Conservation (phyloP, 2,113 vertebrate species). For the Cephalopterus ornatus region DNA sequence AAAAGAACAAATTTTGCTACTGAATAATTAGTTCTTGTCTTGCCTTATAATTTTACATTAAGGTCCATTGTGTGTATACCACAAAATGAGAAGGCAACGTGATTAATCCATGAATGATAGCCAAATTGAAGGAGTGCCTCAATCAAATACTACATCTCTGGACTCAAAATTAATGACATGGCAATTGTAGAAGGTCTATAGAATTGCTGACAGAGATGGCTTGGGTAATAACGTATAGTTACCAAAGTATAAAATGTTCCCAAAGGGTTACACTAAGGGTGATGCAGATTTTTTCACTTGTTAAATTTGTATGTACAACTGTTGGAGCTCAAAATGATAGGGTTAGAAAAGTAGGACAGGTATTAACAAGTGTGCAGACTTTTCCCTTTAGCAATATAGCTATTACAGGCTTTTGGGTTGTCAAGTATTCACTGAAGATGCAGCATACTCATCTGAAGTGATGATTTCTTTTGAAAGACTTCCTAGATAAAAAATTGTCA, state of each 20-base stretch:
- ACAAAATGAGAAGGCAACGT: not conserved
- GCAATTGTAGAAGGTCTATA: not conserved
- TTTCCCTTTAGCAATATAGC: not conserved
- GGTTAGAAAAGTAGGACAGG: not conserved
- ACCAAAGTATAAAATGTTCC: not conserved
- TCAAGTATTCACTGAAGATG: not conserved
- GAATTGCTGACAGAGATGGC: not conserved
- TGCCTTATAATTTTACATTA: conserved; percentile 17
- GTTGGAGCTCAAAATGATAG: conserved; percentile 2
- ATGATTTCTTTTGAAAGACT: not conserved
- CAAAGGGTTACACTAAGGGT: not conserved
- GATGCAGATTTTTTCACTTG: not conserved
- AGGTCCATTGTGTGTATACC: not conserved
- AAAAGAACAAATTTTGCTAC: conserved; percentile 5
- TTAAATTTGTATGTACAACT: not conserved
- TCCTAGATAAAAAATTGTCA: not conserved
- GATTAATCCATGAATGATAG: conserved; percentile 4
- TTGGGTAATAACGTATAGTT: not conserved
- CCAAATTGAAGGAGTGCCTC: not conserved
- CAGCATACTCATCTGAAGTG: not conserved
- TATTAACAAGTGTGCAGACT: not conserved
- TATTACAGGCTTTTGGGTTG: not conserved
- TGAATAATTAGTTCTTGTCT: not conserved
- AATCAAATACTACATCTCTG: not conserved
- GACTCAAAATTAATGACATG: not conserved